Conservation (phyloP, 1,140 invertebrate genomes). For the Sycophaga agraensis region DNA sequence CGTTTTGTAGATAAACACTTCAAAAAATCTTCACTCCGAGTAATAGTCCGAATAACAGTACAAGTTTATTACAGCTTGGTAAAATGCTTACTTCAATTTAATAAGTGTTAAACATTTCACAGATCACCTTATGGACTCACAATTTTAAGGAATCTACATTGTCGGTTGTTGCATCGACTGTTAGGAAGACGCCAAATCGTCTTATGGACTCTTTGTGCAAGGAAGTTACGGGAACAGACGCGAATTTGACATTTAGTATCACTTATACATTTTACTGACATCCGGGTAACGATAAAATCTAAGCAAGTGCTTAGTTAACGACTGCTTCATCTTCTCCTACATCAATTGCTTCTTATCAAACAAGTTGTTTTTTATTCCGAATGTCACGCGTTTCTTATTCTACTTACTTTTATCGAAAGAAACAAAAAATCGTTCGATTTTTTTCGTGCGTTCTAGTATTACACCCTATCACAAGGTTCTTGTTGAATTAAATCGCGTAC, state of each 20-base stretch:
- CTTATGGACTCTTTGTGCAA: slow-evolving; percentile 22
- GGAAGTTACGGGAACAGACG: slow-evolving; percentile 13
- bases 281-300: slow-evolving; percentile 33
- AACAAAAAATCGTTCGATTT: background rate
- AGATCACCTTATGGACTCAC: background rate
- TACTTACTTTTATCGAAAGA: background rate
- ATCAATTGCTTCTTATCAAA: slow-evolving; percentile 38
- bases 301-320: background rate
- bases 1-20: background rate
- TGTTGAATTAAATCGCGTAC: slow-evolving; percentile 2
- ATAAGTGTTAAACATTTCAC: background rate
- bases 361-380: slow-evolving; percentile 23
- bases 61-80: background rate
- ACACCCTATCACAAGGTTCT: background rate
- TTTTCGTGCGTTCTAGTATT: background rate
- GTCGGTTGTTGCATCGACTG: slow-evolving; percentile 5
- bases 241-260: background rate
- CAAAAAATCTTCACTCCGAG: background rate
- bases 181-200: slow-evolving; percentile 14
- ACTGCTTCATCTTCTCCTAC: background rate
- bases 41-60: background rate
- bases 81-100: background rate
- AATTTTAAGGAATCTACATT: background rate
- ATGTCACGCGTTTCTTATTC: background rate
- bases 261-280: slow-evolving; percentile 6